Evolutionary conservation across 2,113 vertebrate species (phyloP), one percentile per base, ranked within the genome.

Genomic region (Gulo gulo): DNA sequence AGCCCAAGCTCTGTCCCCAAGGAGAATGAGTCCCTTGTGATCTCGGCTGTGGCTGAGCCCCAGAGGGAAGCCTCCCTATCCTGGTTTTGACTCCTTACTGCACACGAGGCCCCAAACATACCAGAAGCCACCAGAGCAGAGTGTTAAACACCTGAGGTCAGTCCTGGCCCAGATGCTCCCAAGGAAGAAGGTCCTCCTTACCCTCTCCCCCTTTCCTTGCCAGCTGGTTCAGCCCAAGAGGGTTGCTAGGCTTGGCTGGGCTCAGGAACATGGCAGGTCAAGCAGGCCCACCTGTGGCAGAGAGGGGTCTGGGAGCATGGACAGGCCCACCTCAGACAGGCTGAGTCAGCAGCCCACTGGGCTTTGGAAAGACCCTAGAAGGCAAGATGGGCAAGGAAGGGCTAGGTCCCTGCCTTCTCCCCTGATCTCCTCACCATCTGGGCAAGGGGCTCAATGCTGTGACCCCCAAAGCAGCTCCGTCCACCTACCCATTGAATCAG

Each of bases 271-370:
- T 21, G n/a, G 50, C 47, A 20, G 39, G 21, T 71, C 31, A 79
- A 57, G 61, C 12, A 55, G 26, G 16, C 57, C n/a, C 39, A 26
- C 26, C 61, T 3, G 1, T 45, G 45, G 74, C 10, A 24, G 23
- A 0, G 0, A 26, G 39, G 42, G 74, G 7, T 2, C 85, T 47
- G 15, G 42, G 57, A 80, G 18, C 20, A 12, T 0, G 24, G 36
- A 61, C 6, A 4, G 82, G 7, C 36, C 50, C 36, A 24, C 11
- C 76, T 45, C 47, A 89, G 61, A 85, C 14, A 4, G 31, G 2
- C 23, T 63, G 31, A 74, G n/a, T 24, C 13, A 73, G 73, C 21
- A 80, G 5, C 42, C 67, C 63, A 34, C 36, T 80, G 42, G 65
- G 18, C 79, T 96, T n/a, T 67, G 29, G 36, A 59, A 59, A 84